Base-by-base conservation (phyloP, 2,888 invertebrate species). In the Mellilla xanthometata region DNA sequence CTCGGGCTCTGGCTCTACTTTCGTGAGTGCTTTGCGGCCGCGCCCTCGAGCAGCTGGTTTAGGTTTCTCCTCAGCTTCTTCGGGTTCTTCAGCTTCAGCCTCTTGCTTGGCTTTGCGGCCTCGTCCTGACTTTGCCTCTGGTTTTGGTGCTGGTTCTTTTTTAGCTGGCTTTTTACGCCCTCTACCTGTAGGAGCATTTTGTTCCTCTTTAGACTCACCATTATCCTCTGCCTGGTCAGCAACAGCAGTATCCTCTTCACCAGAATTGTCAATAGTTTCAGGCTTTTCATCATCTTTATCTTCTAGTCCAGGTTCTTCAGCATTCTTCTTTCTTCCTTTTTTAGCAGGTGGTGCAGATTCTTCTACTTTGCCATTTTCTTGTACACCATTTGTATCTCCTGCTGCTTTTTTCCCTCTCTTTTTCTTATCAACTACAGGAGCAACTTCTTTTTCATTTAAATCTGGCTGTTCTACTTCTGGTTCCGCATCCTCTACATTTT, bases 121-220 rank as follows among this genome's bases (percentile, higher is more conserved):
- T 60, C 70, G 72, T 12, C 65, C 65, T 42, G 68, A 47, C 56
- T 76, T 75, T 38, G 73, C 62, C 43, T 73, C 61, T 54, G 39
- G 34, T 51, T 55, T 51, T 65, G 29, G 58, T 53, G 54, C 65
- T 39, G 62, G 49, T 48, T 82, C 83, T 57, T 86, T 85, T 48
- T 86, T 87, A 9, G 62, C 52, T 35, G 58, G 69, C 54, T 81
- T 86, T 54, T 85, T 87, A 5, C 77, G 75, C 10, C 85, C 82
- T 56, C 66, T 76, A 32, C 65, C 65, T 46, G 65, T 45, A 39
- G 71, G 49, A 47, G 56, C 58, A 38, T 41, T 49, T 0, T 63
- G 54, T 48, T 56, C 46, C 42, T 73, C 73, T 32, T 73, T 72
- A 44, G 49, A 43, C 46, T 77, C 67, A 34, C 74, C 81, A 76